Evolutionary conservation across 2,113 vertebrate species (phyloP), one percentile per base, ranked within the genome.

Genomic region (Grantiella picta): DNA sequence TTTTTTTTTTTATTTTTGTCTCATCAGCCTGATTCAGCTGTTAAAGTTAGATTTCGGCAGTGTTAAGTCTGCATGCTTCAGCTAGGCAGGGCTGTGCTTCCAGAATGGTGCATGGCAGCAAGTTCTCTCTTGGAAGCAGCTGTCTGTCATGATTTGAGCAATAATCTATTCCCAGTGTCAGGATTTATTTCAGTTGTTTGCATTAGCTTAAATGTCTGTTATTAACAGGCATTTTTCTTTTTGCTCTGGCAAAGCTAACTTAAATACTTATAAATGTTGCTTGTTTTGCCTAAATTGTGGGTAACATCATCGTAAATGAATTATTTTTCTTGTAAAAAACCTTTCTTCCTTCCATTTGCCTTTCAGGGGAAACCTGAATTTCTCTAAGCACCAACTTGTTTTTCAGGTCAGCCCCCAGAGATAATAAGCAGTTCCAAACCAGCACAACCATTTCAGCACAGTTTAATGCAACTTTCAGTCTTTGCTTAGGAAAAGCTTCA

Each of bases 351-450:
- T 61, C 56, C 49, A 29, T 86, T 86, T 57, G 65, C 82, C 61
- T 95, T 89, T 89, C 33, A 42, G 54, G 89, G 75, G 56, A 94
- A 94, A 71, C 45, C 28, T 91, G 89, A 78, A 75, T 97, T 97
- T 96, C 91, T 87, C 91, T 78, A 83, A 94, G 75, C 57, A 79
- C 59, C 65, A 92, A 87, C 87, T 97, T 93, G 90, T 86, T 97
- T 97, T 97, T 97, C 91, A 94, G 93, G 81, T 96, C 92, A 83
- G 59, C 52, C 89, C 57, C 78, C 71, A 31, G 45, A 92, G 90
- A 92, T 95, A 95, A 94, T 95, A 86, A 92, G 72, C 83, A 38
- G 95, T 92, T 88, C 94, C 94, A 94, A 94, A 93, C 71, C 61
- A 93, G 86, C 92, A 75, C 86, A 95, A 92, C 90, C 36, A n/a